Evolutionary conservation across 2,888 invertebrate genomes (phyloP), one percentile per base, ranked within the genome.

Genomic region (Toxonevra muliebris): DNA sequence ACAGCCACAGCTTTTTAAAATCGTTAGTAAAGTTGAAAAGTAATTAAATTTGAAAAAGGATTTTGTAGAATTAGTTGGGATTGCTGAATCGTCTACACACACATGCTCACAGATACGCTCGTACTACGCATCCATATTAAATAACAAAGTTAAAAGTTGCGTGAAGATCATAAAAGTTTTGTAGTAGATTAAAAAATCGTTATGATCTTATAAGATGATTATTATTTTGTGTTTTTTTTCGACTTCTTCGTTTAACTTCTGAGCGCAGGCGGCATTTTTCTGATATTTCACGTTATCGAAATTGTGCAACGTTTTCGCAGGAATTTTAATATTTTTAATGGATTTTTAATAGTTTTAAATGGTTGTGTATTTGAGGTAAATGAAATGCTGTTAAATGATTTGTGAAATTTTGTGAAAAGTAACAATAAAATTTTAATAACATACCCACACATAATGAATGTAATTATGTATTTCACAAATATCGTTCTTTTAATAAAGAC

Each of bases 151-250:
- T 42, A 17, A 59, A 48, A 52, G 42, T 59, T 59, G 58, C 52
- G 15, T 42, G n/a, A 15, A 50, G 48, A 41, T 42, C 54, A 60
- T 66, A 57, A 65, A 69, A 70, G 54, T 50, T 61, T 61, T 45
- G 65, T 59, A 54, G 61, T 61, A 62, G 66, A 69, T 69, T 66
- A 69, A 65, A 67, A 61, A 48, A 41, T 45, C 67, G 55, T 65
- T 62, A 55, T 65, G 53, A 67, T 58, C 62, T 48, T 52, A 40
- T 58, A 57, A 65, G 62, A 61, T 50, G 69, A 53, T 67, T 58
- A 50, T 30, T 48, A 42, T 43, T 55, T 15, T 41, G 48, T 58
- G 58, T 19, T 50, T 13, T 30, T 30, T 15, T 2, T 1, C 48
- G 48, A 48, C 48, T 48, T 5, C 65, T 20, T 30, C 65, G 58